phyloP scores from a whole-genome alignment of 2,888 invertebrate genomes.

The Petrophora chlorosata region DNA sequence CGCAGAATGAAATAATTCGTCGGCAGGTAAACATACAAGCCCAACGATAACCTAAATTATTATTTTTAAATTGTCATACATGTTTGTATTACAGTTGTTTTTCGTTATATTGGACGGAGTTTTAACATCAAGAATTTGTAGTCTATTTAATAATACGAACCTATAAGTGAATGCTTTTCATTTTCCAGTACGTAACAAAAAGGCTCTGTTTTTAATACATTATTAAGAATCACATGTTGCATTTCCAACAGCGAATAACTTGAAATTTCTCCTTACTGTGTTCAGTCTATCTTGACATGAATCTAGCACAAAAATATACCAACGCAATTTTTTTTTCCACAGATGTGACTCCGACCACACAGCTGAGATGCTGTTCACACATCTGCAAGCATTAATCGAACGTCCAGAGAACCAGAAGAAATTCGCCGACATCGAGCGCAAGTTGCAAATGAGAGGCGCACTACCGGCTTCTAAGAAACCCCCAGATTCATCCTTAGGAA shows the following conservation, averaged over 20 bases:
- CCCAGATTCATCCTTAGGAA: slow-evolving; percentile 89
- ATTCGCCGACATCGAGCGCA: slow-evolving; percentile 90
- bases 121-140: no score
- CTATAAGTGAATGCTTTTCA: no score
- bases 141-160: no score
- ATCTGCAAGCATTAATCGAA: slow-evolving; percentile 91
- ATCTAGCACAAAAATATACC: background rate
- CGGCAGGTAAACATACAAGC: no score
- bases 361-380: slow-evolving; percentile 92
- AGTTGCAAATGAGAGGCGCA: slow-evolving; percentile 81
- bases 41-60: no score
- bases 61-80: no score
- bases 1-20: background rate
- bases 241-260: no score
- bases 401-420: slow-evolving; percentile 94
- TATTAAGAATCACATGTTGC: no score
- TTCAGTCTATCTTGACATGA: background rate
- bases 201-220: no score
- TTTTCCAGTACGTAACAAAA: no score
- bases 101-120: no score
- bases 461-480: slow-evolving; percentile 85
- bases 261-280: background rate
- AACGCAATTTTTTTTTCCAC: slow-evolving; percentile 34
- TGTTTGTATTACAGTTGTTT: no score
- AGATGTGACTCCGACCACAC: slow-evolving; percentile 96